Evolutionary conservation across 2,797 vertebrate genomes (phyloP).

Genomic region (Choloepus didactylus): DNA sequence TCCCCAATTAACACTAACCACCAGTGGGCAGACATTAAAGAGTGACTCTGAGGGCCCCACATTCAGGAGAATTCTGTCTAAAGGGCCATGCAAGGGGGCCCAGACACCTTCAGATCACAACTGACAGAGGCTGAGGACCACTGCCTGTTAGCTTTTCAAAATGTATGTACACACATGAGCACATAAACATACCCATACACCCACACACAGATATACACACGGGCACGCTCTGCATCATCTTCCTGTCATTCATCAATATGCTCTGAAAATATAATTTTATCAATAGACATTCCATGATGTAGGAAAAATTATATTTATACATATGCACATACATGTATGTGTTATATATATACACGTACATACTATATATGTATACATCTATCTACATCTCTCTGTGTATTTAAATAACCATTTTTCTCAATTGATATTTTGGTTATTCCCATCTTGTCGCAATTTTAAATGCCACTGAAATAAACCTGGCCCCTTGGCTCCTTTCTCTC

Average conservation of each 20-base stretch:
- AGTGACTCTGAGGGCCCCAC: background rate
- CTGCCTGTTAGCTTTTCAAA: background rate
- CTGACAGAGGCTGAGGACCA: background rate
- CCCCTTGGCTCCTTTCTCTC: background rate
- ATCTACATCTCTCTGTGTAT: background rate
- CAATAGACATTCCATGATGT: background rate
- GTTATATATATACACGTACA: background rate
- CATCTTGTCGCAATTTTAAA: background rate
- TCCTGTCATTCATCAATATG: background rate
- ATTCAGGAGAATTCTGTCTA: conserved; percentile 13
- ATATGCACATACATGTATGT: background rate
- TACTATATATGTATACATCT: too few relatives aligned
- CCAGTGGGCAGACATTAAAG: background rate
- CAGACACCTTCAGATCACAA: background rate
- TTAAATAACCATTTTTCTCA: conserved; percentile 18
- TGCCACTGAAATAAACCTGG: background rate
- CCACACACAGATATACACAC: background rate
- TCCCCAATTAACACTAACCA: background rate
- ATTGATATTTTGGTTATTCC: conserved; percentile 13
- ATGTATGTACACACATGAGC: background rate
- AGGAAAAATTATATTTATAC: background rate
- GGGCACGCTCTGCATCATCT: background rate
- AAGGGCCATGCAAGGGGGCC: background rate
- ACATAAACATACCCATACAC: background rate
- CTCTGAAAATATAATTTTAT: background rate